phyloP scores from a whole-genome alignment of 1,140 invertebrate species.

The Maniola jurtina region DNA sequence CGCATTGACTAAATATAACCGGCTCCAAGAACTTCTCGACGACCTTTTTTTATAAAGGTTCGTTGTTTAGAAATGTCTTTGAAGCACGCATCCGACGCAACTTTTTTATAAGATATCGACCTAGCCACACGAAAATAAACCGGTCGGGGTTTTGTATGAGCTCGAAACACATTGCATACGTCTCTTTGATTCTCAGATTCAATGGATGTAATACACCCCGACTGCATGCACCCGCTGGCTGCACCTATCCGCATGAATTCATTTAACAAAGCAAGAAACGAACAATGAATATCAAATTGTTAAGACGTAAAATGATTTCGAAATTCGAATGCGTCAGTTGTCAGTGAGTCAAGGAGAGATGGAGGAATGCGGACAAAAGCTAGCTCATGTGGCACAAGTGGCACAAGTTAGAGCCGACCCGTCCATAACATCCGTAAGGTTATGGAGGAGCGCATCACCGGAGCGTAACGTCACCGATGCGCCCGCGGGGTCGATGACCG shows the following conservation, averaged over 20 bases:
- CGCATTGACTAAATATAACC: constrained; percentile 20
- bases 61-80: constrained; percentile 28
- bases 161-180: constrained; percentile 44
- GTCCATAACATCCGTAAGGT: constrained; percentile 54
- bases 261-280: not conserved
- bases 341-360: constrained; percentile 16
- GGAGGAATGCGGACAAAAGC: constrained; percentile 26
- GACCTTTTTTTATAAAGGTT: constrained; percentile 26
- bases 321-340: constrained; percentile 10
- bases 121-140: constrained; percentile 44
- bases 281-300: constrained; percentile 2
- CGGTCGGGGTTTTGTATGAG: constrained; percentile 41
- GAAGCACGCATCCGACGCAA: constrained; percentile 21
- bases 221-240: not conserved
- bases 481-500: constrained; percentile 74
- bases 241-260: not conserved
- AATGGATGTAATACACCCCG: constrained; percentile 8
- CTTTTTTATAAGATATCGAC: constrained; percentile 37
- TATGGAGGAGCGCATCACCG: constrained; percentile 70
- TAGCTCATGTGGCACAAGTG: constrained; percentile 24
- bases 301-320: not conserved
- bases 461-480: constrained; percentile 77
- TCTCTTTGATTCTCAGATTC: constrained; percentile 24
- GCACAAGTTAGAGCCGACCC: constrained; percentile 33
- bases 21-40: constrained; percentile 23